phyloP scores from a whole-genome alignment of 2,797 vertebrate species.

The Fratercula arctica region DNA sequence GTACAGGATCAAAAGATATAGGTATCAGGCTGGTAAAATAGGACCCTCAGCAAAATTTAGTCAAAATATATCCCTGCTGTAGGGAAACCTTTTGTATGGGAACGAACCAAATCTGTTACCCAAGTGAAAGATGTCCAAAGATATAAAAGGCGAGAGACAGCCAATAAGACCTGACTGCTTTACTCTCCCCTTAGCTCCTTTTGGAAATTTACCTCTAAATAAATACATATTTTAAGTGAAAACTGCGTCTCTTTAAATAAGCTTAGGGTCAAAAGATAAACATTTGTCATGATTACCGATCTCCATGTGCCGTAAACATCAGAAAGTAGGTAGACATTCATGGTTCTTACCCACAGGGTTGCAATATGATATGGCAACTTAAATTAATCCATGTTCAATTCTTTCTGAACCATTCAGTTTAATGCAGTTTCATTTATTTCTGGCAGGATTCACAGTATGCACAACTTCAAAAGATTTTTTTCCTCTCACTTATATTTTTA shows the following conservation, averaged over 20 bases:
- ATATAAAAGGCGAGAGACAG: neutral
- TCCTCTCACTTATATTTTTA: neutral
- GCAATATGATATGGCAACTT: neutral
- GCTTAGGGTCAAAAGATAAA: neutral
- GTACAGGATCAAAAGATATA: neutral
- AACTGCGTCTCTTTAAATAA: neutral
- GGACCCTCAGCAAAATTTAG: neutral
- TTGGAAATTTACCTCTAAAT: neutral
- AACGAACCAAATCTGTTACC: neutral
- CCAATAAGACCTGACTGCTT: neutral
- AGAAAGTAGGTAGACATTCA: neutral
- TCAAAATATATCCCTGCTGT: neutral
- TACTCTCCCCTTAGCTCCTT: neutral
- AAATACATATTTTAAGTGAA: neutral
- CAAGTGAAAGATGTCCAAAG: neutral
- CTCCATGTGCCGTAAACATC: neutral
- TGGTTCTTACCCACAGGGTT: neutral
- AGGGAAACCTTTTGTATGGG: neutral
- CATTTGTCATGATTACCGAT: neutral
- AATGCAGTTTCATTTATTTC: constrained; percentile 7
- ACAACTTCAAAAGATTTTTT: neutral
- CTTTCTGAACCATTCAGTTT: neutral
- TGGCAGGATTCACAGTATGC: neutral
- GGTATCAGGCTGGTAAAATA: neutral
- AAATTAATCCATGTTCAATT: neutral